phyloP scores from a whole-genome alignment of 2,797 vertebrate genomes.

The Gastrophryne carolinensis region DNA sequence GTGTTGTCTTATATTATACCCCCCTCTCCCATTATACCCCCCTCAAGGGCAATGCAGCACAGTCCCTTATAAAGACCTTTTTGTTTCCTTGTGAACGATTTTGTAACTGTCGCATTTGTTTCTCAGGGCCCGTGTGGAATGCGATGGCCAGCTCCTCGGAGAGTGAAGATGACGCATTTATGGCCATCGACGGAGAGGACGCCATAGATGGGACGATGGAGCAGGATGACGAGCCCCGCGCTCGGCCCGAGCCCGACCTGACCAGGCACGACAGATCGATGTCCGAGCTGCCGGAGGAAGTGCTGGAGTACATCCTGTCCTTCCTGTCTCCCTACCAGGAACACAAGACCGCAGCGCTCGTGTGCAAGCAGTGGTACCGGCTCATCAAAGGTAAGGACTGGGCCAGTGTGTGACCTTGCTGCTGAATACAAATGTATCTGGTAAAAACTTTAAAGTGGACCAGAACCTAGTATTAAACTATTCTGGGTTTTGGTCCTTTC shows the following conservation, averaged over 20 bases:
- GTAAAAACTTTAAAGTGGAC: no score
- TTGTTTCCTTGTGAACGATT: no score
- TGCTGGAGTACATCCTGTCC: slow-evolving; percentile 94
- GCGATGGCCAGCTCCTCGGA: slow-evolving; percentile 90
- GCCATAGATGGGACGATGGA: slow-evolving; percentile 70
- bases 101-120: no score
- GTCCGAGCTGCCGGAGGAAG: slow-evolving; percentile 92
- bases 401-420: background rate
- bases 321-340: slow-evolving; percentile 98
- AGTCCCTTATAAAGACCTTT: no score
- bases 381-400: slow-evolving; percentile 91
- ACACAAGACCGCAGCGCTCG: slow-evolving; percentile 95
- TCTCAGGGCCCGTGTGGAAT: slow-evolving; percentile 62
- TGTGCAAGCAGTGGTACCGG: slow-evolving; percentile 98
- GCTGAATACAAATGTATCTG: no score
- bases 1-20: no score
- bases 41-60: no score
- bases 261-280: slow-evolving; percentile 75
- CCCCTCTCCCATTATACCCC: no score
- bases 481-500: no score
- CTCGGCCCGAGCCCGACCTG: slow-evolving; percentile 58
- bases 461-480: no score
- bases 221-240: slow-evolving; percentile 65
- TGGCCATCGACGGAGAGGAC: slow-evolving; percentile 92
- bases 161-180: slow-evolving; percentile 88